Base-by-base conservation (phyloP, 2,888 invertebrate species). In the Netelia melanura region DNA sequence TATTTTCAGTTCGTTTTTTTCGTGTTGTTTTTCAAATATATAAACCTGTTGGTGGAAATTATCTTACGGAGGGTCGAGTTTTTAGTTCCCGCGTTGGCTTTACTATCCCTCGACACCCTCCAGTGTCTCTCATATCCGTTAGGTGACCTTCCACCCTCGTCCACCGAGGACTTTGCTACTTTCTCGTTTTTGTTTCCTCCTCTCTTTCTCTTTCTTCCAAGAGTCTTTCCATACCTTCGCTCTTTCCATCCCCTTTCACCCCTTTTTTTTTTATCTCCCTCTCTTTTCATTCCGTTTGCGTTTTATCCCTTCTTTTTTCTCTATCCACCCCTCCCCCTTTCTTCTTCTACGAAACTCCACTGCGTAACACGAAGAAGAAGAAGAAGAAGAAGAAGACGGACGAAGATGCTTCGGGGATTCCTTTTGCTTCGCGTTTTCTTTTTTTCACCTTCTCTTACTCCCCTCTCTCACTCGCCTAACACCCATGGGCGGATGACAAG, bases 361-460 rank as follows among this genome's bases (percentile, higher is more conserved):
- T 67, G 43, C 64, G 43, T 38, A 17, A 62, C 67, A 72, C 77
- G 77, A 74, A 56, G 81, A 77, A 43, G 76, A 74, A 23, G 58
- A 85, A 56, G 71, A 82, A 25, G 72, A 80, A 44, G 56, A 67
- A 54, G 65, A 77, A 77, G 65, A 71, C 87, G 94, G 91, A 84
- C 94, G 94, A 94, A 94, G 94, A 94, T 94, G 94, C 94, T 89
- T 89, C 88, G 87, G 90, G 90, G 90, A 92, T 91, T 91, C 90
- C 90, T 90, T 90, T 64, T 71, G 56, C 78, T 64, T 48, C 52
- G 80, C 62, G 64, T 38, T 17, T 17, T 17, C 17, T 17, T 17
- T 75, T 67, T 74, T 62, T 70, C 54, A 52, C 23, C 76, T 23
- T 67, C 25, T 14, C 21, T 61, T 21, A 79, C 58, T 38, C 5